A percentile compares a stretch with the other conserved stretches of the same genome.
phyloP scores from a whole-genome alignment of 2,888 invertebrate species.

The Papilio demoleus region DNA sequence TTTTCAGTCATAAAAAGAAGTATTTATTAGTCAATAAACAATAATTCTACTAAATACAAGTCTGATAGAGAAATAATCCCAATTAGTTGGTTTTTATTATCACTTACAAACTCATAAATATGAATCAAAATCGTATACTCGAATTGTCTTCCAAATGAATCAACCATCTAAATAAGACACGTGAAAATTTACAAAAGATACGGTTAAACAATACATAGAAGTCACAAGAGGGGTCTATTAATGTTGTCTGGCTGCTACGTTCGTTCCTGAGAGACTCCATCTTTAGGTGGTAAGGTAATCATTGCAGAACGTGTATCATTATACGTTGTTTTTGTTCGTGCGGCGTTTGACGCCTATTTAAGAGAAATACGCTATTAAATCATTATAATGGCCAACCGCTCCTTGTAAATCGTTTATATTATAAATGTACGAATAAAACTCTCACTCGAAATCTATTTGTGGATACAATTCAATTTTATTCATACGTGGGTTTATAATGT shows the following conservation, averaged over 20 bases:
- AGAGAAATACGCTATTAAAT: conserved; percentile 49
- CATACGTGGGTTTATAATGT: neutral
- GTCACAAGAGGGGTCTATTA: neutral
- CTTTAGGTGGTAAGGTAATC: conserved; percentile 47
- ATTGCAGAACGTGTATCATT: conserved; percentile 45
- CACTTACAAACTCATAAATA: conserved; percentile 70
- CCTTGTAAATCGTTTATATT: conserved; percentile 41
- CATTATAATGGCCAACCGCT: conserved; percentile 46
- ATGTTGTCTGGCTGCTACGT: neutral
- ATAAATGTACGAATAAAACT: conserved; percentile 43
- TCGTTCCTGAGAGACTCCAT: conserved; percentile 54
- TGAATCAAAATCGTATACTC: conserved; percentile 65
- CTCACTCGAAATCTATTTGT: conserved; percentile 26
- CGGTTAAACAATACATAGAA: conserved; percentile 6
- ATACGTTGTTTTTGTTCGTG: conserved; percentile 48
- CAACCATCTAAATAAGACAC: conserved; percentile 50
- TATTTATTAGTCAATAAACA: no score
- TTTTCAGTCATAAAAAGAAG: no score
- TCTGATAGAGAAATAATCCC: no score
- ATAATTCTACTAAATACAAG: no score
- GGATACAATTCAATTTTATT: conserved; percentile 1
- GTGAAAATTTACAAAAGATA: conserved; percentile 30
- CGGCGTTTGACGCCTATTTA: conserved; percentile 46
- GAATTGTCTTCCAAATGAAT: conserved; percentile 51
- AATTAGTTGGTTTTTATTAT: no score